Evolutionary conservation across 2,888 invertebrate genomes (phyloP).

Genomic region (Ditylenchus weischeri): DNA sequence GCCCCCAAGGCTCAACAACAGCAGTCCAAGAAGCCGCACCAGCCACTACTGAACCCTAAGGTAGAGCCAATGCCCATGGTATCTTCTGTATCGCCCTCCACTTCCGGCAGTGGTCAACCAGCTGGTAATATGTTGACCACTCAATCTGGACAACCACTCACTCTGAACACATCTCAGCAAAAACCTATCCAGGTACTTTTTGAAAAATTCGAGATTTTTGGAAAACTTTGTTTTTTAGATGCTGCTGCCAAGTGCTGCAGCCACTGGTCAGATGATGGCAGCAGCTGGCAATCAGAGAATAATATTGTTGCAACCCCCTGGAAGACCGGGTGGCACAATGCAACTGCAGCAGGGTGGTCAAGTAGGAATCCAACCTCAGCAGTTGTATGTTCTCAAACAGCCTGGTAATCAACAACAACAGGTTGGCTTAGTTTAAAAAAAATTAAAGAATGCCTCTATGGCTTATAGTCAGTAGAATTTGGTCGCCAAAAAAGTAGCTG

Average conservation of each 20-base stretch:
- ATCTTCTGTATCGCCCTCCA: neutral
- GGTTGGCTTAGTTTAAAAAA: neutral
- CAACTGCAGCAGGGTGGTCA: neutral
- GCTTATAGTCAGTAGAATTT: too few relatives aligned
- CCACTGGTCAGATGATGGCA: conserved; percentile 13
- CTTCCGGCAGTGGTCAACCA: neutral
- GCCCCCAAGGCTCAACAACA: neutral
- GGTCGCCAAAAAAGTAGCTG: too few relatives aligned
- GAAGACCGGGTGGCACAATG: neutral
- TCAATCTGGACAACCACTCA: neutral
- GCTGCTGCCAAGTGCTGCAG: conserved; percentile 11
- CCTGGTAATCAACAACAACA: conserved; percentile 14
- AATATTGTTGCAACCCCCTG: conserved; percentile 17
- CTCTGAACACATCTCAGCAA: conserved; percentile 2
- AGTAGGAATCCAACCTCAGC: conserved; percentile 10
- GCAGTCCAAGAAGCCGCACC: neutral
- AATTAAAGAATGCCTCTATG: too few relatives aligned
- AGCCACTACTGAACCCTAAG: too few relatives aligned
- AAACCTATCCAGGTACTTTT: conserved; percentile 13
- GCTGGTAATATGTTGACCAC: neutral
- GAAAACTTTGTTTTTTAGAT: conserved; percentile 3
- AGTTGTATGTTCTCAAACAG: conserved; percentile 17
- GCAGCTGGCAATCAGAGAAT: conserved; percentile 11
- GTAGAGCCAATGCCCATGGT: neutral
- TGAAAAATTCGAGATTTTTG: neutral